Evolutionary conservation across 1,140 invertebrate species (phyloP).

Genomic region (Drosophila quadrilineata): DNA sequence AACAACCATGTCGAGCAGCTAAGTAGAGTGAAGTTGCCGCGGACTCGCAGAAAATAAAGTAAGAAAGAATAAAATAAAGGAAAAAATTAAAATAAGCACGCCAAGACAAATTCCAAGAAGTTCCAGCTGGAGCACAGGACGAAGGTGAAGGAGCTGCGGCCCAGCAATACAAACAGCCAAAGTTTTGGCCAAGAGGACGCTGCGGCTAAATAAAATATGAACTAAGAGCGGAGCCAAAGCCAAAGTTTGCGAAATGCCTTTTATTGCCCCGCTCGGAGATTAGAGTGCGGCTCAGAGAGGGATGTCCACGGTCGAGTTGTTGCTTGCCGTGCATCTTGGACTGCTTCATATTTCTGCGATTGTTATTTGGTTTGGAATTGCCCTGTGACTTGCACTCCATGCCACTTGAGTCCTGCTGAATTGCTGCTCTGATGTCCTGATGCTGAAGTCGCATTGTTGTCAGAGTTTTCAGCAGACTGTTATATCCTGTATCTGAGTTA

Average conservation of each 20-base stretch:
- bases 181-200: conserved; percentile 36
- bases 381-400: conserved; percentile 2
- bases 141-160: not conserved
- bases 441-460: conserved; percentile 1
- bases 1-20: conserved; percentile 17
- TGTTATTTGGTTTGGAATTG: conserved; percentile 59
- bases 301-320: not conserved
- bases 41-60: conserved; percentile 16
- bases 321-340: conserved; percentile 12
- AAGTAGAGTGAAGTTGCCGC: conserved; percentile 24
- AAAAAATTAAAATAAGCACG: conserved; percentile 57
- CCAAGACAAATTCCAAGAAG: conserved; percentile 50
- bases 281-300: conserved; percentile 24
- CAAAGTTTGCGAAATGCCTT: conserved; percentile 57
- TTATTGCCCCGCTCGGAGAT: conserved; percentile 59
- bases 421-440: not conserved
- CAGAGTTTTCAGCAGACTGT: too few relatives aligned
- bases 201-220: conserved; percentile 67
- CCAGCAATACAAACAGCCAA: conserved; percentile 11
- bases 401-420: not conserved
- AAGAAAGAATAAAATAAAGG: conserved; percentile 1
- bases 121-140: conserved; percentile 38
- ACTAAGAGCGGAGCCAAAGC: conserved; percentile 51
- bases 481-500: too few relatives aligned
- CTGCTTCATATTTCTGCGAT: conserved; percentile 43